Conservation (phyloP, 2,888 invertebrate species). For the Trachelus iudaicus region DNA sequence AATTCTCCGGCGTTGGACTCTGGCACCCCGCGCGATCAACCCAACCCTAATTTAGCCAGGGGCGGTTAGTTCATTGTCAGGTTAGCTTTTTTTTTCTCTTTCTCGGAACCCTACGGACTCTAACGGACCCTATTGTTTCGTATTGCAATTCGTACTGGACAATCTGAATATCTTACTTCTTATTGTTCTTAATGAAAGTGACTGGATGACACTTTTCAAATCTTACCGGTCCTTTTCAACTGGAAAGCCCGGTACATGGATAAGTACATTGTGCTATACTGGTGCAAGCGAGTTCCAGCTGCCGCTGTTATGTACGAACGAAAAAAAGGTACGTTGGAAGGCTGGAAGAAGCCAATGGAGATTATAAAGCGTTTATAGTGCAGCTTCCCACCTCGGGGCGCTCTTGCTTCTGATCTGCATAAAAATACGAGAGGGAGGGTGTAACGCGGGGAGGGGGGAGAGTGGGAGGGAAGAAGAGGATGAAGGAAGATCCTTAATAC, state of each 20-base stretch:
- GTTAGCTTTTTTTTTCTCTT: conserved; percentile 36
- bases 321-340: neutral
- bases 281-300: no score
- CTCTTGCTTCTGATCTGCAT: conserved; percentile 60
- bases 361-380: conserved; percentile 62
- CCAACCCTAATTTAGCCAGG: conserved; percentile 20
- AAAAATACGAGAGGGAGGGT: conserved; percentile 55
- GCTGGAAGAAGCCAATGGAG: conserved; percentile 40
- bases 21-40: conserved; percentile 18
- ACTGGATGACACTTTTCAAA: no score
- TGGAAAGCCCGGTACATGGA: no score
- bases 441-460: neutral
- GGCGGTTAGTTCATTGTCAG: conserved; percentile 51
- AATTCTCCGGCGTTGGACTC: conserved; percentile 46
- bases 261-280: no score
- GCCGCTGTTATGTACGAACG: no score
- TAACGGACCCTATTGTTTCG: conserved; percentile 26
- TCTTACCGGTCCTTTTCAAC: no score
- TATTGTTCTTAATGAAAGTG: no score
- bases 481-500: conserved; percentile 37
- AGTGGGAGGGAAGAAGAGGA: neutral
- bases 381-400: conserved; percentile 60
- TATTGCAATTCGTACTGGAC: no score
- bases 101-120: conserved; percentile 34
- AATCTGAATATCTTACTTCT: no score